Base-by-base conservation (phyloP, 2,113 vertebrate genomes). In the Oriolus oriolus region DNA sequence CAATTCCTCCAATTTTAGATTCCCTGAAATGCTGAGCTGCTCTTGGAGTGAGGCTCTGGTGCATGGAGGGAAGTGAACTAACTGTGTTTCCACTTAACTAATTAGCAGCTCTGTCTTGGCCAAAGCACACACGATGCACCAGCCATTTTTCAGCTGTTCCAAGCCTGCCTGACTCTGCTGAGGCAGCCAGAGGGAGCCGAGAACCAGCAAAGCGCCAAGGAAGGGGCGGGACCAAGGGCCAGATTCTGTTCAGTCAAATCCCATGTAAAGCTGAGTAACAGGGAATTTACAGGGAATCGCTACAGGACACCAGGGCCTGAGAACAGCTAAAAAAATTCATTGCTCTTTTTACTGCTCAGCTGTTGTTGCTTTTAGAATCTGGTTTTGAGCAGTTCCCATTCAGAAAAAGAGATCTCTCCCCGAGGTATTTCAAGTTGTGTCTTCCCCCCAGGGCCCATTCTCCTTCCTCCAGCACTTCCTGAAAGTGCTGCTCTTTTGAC, bases 81-180 rank as follows among this genome's bases (percentile, higher is more conserved):
- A 85, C 65, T 81, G 53, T 78, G 61, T 90, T 96, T 89, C 71
- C 12, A 13, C 83, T 87, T 93, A 87, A 91, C 53, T 85, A 88
- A 94, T 96, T 90, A 91, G 75, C 78, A 63, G 71, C 54, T n/a
- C 47, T 66, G 31, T 59, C 75, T 31, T 31, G 31, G 90, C 95
- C 95, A 96, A 95, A 70, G 90, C 54, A 87, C 81, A 87, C 75
- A 90, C 0, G 0, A 9, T 14, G 37, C 73, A 87, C 53, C 78
- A 93, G 66, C 42, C 87, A 45, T 86, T 91, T 85, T 66, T 54
- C 88, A 85, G 93, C 84, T 93, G 61, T 91, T 71, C 76, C 54
- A 89, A 23, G 78, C 49, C 77, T 76, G 70, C n/a, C 4, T 65
- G 57, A 49, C 49, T 90, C 74, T 76, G 42, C 65, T 65, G 81